Conservation (phyloP, 37 sponge, comb jelly and placozoan genomes). For the Spongia lamella region DNA sequence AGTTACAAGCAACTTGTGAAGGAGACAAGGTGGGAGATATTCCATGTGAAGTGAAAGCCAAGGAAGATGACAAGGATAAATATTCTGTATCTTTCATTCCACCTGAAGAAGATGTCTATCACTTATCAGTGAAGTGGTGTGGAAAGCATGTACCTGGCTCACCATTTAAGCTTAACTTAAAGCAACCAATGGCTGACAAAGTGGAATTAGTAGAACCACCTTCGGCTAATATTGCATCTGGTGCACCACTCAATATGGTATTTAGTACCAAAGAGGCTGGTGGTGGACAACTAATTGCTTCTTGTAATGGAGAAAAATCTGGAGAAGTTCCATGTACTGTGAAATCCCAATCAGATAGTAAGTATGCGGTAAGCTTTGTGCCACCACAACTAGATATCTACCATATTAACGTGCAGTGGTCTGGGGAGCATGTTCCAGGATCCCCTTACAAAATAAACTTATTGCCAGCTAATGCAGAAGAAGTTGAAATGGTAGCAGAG, state of each 20-base stretch:
- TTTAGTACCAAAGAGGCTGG: constrained; percentile 64
- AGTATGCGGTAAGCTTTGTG: constrained; percentile 37
- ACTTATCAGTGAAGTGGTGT: constrained; percentile 57
- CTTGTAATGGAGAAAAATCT: constrained; percentile 24
- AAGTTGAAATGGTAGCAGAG: constrained; percentile 48
- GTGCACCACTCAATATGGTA: constrained; percentile 21
- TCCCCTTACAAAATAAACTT: constrained; percentile 60
- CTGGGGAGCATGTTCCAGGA: constrained; percentile 37
- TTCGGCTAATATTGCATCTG: constrained; percentile 1
- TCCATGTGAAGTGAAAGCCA: constrained; percentile 33
- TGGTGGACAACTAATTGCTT: constrained; percentile 39
- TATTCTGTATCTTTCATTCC: constrained; percentile 52
- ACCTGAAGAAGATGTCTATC: constrained; percentile 39
- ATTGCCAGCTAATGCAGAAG: constrained; percentile 37
- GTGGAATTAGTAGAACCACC: constrained; percentile 59
- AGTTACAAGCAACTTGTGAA: constrained; percentile 40
- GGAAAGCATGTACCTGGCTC: constrained; percentile 56
- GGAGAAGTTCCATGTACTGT: constrained; percentile 23
- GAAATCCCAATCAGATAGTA: constrained; percentile 20
- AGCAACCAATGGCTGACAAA: constrained; percentile 32
- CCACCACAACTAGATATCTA: constrained; percentile 40
- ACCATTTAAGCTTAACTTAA: constrained; percentile 63
- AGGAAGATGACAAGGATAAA: constrained; percentile 5
- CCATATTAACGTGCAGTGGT: constrained; percentile 54
- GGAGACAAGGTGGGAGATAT: constrained; percentile 61